A percentile compares a stretch with the other conserved stretches of the same genome.
phyloP scores from a whole-genome alignment of 2,888 invertebrate genomes.

The Hypena proboscidalis region DNA sequence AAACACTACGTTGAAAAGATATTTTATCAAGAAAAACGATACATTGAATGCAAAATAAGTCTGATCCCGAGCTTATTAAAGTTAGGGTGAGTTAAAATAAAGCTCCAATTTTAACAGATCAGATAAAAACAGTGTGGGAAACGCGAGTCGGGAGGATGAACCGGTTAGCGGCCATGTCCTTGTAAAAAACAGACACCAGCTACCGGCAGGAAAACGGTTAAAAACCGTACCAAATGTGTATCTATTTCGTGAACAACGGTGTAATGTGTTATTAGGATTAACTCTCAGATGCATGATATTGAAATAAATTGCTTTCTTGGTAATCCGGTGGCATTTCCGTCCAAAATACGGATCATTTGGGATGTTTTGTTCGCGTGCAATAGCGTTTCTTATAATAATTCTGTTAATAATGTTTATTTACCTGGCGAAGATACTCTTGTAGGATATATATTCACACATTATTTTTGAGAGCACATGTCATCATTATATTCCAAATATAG shows the following conservation, averaged over 20 bases:
- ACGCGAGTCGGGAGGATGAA: conserved; percentile 13
- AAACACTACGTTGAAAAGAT: conserved; percentile 7
- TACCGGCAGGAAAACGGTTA: conserved; percentile 33
- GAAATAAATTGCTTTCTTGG: conserved; percentile 33
- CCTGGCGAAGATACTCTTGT: conserved; percentile 3
- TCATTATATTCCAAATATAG: too few species aligned
- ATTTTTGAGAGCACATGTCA: too few species aligned
- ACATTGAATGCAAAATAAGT: conserved; percentile 5
- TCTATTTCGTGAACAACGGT: conserved; percentile 25
- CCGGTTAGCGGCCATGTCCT: conserved; percentile 29
- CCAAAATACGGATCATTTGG: conserved; percentile 2
- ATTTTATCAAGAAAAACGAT: conserved; percentile 3
- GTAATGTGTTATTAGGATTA: conserved; percentile 39
- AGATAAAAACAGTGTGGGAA: conserved; percentile 46
- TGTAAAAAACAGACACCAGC: conserved; percentile 32
- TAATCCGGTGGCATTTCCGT: conserved; percentile 8
- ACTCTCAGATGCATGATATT: conserved; percentile 8
- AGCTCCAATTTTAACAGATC: conserved; percentile 36
- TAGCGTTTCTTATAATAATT: background rate
- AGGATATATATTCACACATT: background rate
- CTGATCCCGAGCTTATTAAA: conserved; percentile 8
- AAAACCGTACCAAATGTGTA: conserved; percentile 40
- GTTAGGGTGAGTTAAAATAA: conserved; percentile 25
- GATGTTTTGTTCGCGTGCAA: conserved; percentile 5
- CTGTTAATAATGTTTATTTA: conserved; percentile 1